Evolutionary conservation across 2,888 invertebrate genomes (phyloP), one percentile per base, ranked within the genome.

Genomic region (Margaritifera margaritifera): DNA sequence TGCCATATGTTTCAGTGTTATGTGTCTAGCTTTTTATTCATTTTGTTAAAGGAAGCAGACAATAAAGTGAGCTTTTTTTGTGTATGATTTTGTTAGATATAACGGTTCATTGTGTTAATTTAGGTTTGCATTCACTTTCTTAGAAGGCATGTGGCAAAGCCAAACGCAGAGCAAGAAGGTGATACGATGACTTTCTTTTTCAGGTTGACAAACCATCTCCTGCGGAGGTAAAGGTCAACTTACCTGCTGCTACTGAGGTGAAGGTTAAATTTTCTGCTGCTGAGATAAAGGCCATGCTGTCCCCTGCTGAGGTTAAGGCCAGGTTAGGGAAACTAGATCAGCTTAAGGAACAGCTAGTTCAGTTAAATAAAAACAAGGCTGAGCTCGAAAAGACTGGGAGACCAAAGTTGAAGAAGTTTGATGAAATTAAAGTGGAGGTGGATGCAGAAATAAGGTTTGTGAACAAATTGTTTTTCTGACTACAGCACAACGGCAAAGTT

Each of bases 261-360:
- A 56, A 56, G 27, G 25, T 60, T 19, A 67, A 50, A 60, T 20
- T 62, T 55, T 56, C 19, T 62, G 62, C 66, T 20, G 59, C 69
- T 42, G 67, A 71, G 15, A 54, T 78, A 22, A 74, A 72, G 64
- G 60, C 59, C 22, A 75, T 69, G 42, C 62, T 61, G 61, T 19
- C 62, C 22, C 4, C 71, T n/a, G 69, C 65, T 18, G 71, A 68
- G 24, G 67, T 85, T 57, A 83, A 80, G 65, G 75, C 72, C 20
- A 75, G 78, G 22, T 72, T 88, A 72, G 84, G 82, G 0, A 86
- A 86, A 66, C 68, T 88, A 42, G 80, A 81, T 52, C 85, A 86
- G 62, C 68, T 87, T 24, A 84, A 87, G 64, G 80, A 77, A 5
- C 80, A 82, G 58, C 78, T 88, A 15, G 68, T 80, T 18, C 64